Percentiles rank a stretch among this genome's conserved stretches.
These are phyloP conservation scores for Theonella swinhoei DNA, from an alignment of 37 sponge, comb jelly and placozoan genomes.

Conservation along the genomic window DNA sequence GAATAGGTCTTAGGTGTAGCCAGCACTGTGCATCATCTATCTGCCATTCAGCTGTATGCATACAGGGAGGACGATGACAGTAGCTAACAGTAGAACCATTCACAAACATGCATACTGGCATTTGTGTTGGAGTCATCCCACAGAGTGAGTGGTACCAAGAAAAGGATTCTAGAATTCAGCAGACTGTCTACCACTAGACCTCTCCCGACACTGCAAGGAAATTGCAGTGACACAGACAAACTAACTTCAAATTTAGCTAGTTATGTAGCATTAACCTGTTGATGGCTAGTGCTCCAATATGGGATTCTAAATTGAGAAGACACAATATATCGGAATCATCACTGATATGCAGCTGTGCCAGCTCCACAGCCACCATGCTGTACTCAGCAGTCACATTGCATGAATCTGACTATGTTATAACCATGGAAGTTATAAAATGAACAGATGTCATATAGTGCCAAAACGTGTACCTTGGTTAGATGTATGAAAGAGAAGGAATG, in stretches of 20 bases:
- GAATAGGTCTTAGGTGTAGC: not conserved
- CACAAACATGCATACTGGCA: not conserved
- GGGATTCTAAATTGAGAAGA: not conserved
- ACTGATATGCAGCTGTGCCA: not conserved
- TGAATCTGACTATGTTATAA: not conserved
- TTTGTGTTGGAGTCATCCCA: not conserved
- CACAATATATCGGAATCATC: not conserved
- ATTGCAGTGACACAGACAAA: too few relatives aligned
- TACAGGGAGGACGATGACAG: too few relatives aligned
- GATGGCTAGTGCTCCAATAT: not conserved
- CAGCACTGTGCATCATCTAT: not conserved
- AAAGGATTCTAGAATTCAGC: not conserved
- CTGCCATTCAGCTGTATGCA: not conserved
- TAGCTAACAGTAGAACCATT: not conserved
- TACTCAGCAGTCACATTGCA: not conserved
- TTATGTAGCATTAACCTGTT: not conserved
- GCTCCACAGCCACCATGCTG: not conserved
- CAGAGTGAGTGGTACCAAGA: not conserved
- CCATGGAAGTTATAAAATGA: not conserved
- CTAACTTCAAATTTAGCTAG: too few relatives aligned
- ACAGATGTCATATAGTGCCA: not conserved
- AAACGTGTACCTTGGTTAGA: too few relatives aligned
- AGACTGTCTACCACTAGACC: not conserved
- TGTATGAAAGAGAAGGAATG: too few relatives aligned
- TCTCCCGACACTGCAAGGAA: not conserved